Conservation (phyloP, 2,888 invertebrate genomes). For the Sphinx pinastri region DNA sequence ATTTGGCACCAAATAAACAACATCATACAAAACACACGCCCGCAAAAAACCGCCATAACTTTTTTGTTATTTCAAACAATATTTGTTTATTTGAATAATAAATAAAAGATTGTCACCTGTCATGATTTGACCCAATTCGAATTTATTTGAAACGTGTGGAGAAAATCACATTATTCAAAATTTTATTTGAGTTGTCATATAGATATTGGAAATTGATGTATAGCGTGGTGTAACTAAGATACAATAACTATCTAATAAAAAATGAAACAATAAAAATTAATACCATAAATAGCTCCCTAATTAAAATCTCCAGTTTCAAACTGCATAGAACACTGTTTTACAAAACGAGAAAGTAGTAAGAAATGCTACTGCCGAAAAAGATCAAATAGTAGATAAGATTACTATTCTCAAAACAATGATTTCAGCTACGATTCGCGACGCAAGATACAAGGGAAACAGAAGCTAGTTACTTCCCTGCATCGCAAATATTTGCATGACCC, state of each 20-base stretch:
- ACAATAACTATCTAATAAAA: too few species aligned
- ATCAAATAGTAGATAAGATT: too few species aligned
- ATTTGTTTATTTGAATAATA: conserved; percentile 22
- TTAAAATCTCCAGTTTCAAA: too few species aligned
- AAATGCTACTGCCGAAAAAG: too few species aligned
- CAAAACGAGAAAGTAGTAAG: too few species aligned
- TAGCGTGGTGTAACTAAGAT: too few species aligned
- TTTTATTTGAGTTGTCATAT: not conserved
- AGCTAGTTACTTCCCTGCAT: not conserved
- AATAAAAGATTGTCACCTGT: conserved; percentile 17
- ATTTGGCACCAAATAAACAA: conserved; percentile 56
- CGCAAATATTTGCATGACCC: conserved; percentile 22
- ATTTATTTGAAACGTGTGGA: not conserved
- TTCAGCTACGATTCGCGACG: not conserved
- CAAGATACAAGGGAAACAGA: conserved; percentile 4
- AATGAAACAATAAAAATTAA: too few species aligned
- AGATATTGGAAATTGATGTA: too few species aligned
- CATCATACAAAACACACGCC: conserved; percentile 47
- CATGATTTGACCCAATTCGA: conserved; percentile 11
- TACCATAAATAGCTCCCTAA: too few species aligned
- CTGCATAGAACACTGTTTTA: too few species aligned
- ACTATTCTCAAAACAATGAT: too few species aligned
- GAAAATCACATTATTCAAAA: not conserved
- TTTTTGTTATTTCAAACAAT: conserved; percentile 31
- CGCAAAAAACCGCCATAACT: conserved; percentile 3